These are phyloP conservation scores for Perizoma affinitatum DNA, from an alignment of 2,888 invertebrate species.

Conservation along the genomic window DNA sequence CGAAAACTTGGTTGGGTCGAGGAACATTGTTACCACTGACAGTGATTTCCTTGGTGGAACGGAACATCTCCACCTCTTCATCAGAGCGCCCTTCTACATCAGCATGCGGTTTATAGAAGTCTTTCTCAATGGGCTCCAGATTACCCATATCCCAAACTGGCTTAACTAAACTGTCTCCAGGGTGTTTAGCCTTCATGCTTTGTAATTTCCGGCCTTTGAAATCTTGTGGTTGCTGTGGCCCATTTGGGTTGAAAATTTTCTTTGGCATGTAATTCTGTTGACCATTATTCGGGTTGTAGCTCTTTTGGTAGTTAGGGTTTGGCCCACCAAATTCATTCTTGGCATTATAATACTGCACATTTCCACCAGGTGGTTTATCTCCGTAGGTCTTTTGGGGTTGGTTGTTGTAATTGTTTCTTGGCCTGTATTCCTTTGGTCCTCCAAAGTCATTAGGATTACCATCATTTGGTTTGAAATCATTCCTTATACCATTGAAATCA, in stretches of 20 bases:
- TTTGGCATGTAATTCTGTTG: slow-evolving; percentile 69
- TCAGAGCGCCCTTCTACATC: slow-evolving; percentile 87
- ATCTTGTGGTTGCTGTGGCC: slow-evolving; percentile 61
- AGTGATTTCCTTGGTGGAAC: slow-evolving; percentile 92
- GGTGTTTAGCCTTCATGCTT: slow-evolving; percentile 88
- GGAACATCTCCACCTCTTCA: slow-evolving; percentile 90
- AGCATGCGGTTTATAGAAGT: slow-evolving; percentile 94
- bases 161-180: slow-evolving; percentile 88
- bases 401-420: slow-evolving; percentile 73
- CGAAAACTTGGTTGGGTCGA: slow-evolving; percentile 94
- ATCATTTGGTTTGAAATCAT: slow-evolving; percentile 74
- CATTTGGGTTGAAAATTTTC: slow-evolving; percentile 67
- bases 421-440: slow-evolving; percentile 75
- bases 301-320: slow-evolving; percentile 71
- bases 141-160: slow-evolving; percentile 92
- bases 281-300: slow-evolving; percentile 56
- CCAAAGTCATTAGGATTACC: slow-evolving; percentile 75
- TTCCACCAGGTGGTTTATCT: slow-evolving; percentile 64
- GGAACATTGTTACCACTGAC: slow-evolving; percentile 94
- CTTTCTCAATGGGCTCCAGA: slow-evolving; percentile 94
- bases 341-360: slow-evolving; percentile 76
- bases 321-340: slow-evolving; percentile 80
- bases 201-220: slow-evolving; percentile 82
- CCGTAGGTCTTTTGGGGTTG: slow-evolving; percentile 64
- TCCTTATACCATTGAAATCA: slow-evolving; percentile 78